phyloP scores from a whole-genome alignment of 2,888 invertebrate genomes.

The Andrena dorsata region DNA sequence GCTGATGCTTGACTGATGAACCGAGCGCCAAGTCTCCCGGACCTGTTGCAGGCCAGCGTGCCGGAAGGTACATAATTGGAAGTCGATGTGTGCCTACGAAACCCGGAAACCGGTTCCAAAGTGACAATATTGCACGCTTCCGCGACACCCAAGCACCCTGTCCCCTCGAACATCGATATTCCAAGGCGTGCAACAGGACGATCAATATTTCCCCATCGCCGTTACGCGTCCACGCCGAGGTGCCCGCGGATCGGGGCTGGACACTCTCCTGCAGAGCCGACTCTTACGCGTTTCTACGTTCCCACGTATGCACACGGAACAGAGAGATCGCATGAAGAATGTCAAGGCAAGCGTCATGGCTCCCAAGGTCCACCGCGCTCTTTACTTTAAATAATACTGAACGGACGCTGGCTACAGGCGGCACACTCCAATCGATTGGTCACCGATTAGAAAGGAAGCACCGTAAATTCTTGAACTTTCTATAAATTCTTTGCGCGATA shows the following conservation, averaged over 20 bases:
- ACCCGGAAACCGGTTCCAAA: slow-evolving; percentile 61
- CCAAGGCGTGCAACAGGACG: slow-evolving; percentile 47
- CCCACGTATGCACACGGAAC: slow-evolving; percentile 54
- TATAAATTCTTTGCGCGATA: neutral
- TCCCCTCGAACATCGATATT: slow-evolving; percentile 53
- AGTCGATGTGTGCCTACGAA: slow-evolving; percentile 50
- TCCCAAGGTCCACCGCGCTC: slow-evolving; percentile 52
- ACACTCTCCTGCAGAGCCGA: neutral
- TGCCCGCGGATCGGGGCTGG: slow-evolving; percentile 9
- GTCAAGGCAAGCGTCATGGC: slow-evolving; percentile 54
- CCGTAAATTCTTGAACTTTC: neutral
- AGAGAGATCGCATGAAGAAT: slow-evolving; percentile 44
- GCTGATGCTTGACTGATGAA: slow-evolving; percentile 49
- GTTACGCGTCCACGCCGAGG: slow-evolving; percentile 4
- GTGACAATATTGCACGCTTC: slow-evolving; percentile 45
- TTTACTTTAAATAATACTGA: slow-evolving; percentile 24
- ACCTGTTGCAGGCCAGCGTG: slow-evolving; percentile 40
- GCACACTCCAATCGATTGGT: neutral
- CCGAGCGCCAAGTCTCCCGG: slow-evolving; percentile 32
- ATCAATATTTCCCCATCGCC: slow-evolving; percentile 50
- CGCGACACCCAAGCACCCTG: slow-evolving; percentile 33
- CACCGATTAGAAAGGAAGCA: neutral
- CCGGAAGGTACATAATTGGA: slow-evolving; percentile 59
- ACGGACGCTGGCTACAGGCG: slow-evolving; percentile 8
- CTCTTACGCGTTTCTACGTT: slow-evolving; percentile 29